Conservation (phyloP, 2,113 vertebrate species). For the Seriola rivoliana region DNA sequence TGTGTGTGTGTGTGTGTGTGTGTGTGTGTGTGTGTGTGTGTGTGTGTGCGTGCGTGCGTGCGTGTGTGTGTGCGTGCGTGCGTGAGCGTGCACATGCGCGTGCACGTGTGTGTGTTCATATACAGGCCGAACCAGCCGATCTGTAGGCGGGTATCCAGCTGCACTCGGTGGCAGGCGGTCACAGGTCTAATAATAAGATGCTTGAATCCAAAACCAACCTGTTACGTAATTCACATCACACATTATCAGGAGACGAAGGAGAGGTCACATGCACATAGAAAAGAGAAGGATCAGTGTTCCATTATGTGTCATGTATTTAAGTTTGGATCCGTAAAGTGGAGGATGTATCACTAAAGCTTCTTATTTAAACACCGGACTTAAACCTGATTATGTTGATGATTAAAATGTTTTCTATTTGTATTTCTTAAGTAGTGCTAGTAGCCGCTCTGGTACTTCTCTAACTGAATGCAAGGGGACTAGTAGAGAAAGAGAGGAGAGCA, state of each 20-base stretch:
- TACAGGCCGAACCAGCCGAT: conserved; percentile 36
- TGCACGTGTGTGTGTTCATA: not conserved
- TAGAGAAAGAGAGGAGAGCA: not conserved
- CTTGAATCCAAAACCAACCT: conserved; percentile 69
- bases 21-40: conserved; percentile 23
- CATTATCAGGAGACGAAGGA: conserved; percentile 38
- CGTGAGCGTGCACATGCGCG: not conserved
- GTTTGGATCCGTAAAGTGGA: conserved; percentile 14
- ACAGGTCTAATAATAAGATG: conserved; percentile 77
- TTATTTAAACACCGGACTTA: conserved; percentile 28
- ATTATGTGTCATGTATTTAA: conserved; percentile 20
- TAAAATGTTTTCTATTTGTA: conserved; percentile 46
- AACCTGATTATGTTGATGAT: conserved; percentile 29
- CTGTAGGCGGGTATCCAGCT: conserved; percentile 63
- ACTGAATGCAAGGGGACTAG: not conserved
- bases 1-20: conserved; percentile 31
- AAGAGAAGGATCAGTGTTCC: conserved; percentile 29
- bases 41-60: not conserved
- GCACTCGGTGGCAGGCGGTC: conserved; percentile 64
- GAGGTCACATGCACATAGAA: conserved; percentile 44
- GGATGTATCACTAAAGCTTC: conserved; percentile 21
- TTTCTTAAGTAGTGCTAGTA: conserved; percentile 28
- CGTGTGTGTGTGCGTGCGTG: not conserved
- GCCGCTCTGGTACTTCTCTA: conserved; percentile 8
- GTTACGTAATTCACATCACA: conserved; percentile 70